Conservation (phyloP, 2,888 invertebrate species). For the Acanthoscelides obtectus region DNA sequence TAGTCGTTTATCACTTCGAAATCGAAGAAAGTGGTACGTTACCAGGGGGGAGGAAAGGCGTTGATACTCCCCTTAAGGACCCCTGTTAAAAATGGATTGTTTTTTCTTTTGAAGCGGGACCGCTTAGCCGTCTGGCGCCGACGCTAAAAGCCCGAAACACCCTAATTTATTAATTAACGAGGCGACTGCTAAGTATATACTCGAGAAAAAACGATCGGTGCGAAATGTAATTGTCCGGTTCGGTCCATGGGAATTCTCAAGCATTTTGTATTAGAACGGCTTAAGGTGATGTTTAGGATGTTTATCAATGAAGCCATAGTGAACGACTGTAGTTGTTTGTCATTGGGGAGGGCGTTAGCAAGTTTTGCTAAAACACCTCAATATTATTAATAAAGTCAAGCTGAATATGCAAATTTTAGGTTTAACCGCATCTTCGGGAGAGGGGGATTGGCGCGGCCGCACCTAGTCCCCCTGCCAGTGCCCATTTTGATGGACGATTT, state of each 20-base stretch:
- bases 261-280: not conserved
- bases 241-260: not conserved
- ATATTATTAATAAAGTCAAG: no score
- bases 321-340: no score
- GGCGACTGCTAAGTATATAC: not conserved
- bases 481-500: no score
- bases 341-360: no score
- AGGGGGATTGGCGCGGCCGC: no score
- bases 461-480: no score
- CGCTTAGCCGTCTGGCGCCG: slow-evolving; percentile 49
- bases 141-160: slow-evolving; percentile 33
- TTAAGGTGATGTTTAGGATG: no score
- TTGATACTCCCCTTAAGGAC: slow-evolving; percentile 48
- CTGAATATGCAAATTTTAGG: no score
- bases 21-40: slow-evolving; percentile 20
- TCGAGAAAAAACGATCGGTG: not conserved
- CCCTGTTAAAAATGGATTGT: slow-evolving; percentile 48
- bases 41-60: slow-evolving; percentile 38
- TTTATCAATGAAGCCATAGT: no score
- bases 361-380: no score
- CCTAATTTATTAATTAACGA: slow-evolving; percentile 43
- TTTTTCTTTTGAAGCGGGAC: slow-evolving; percentile 40
- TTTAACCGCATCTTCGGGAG: no score
- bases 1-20: slow-evolving; percentile 24
- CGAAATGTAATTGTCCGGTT: not conserved